Evolutionary conservation across 2,113 vertebrate genomes (phyloP), one percentile per base, ranked within the genome.

Genomic region (Sclerurus mexicanus): DNA sequence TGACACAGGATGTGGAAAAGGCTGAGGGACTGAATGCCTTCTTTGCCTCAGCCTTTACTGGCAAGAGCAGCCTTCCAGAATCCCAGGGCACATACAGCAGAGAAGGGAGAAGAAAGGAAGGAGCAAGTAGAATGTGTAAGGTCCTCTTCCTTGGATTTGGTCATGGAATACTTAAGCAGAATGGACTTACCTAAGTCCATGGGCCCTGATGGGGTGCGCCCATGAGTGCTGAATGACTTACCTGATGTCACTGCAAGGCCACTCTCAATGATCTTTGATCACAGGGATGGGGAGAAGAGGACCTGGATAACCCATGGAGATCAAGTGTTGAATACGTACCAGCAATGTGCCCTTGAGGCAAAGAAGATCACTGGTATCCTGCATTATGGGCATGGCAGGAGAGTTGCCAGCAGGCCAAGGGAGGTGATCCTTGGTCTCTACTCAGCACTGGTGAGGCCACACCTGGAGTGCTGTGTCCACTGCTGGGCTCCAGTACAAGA

Each of bases 361-460:
- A n/a, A n/a, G 42, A 49, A 35, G 6, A n/a, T 20, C 14, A 59
- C 6, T 6, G 35, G 14, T 23, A 30, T 23, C 23, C 27, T 69
- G 25, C 3, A 4, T 47, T 52, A 39, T 23, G 23, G 19, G 31
- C 44, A 27, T 0, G 1, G 42, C 33, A 23, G 4, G 15, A 67
- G 24, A 30, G 13, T n/a, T 68, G 13, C 39, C 50, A 64, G n/a
- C 4, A 58, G 49, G 10, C 3, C 0, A 0, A 63, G 39, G 14
- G 17, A 49, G 16, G 20, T 27, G 20, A 53, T 46, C 27, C 9
- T 87, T 60, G 13, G 21, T 28, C 24, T 74, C 67, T 74, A 16
- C 19, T 62, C 33, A 56, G 42, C 33, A 33, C 4, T 19, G 49
- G 15, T 55, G 30, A 33, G 27, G 31, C 39, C 31, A 72, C 16